Evolutionary conservation across 2,888 invertebrate species (phyloP).

Genomic region (Thereva nobilitata): DNA sequence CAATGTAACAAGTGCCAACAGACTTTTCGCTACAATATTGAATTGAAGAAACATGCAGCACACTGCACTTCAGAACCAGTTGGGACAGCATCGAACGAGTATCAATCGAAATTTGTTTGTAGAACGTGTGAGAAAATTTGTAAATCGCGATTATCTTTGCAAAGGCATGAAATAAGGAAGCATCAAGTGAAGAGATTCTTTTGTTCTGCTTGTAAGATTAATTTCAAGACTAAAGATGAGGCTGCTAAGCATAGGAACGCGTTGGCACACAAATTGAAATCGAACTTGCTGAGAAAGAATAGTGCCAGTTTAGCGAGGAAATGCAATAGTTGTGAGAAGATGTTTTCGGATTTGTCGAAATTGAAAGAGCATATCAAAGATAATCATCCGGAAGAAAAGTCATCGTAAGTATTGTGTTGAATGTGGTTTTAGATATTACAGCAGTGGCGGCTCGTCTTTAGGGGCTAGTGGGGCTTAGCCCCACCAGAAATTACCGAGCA

Average conservation of each 20-base stretch:
- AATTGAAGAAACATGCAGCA: slow-evolving; percentile 67
- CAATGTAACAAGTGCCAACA: slow-evolving; percentile 70
- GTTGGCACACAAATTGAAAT: slow-evolving; percentile 66
- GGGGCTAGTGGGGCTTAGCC: no score
- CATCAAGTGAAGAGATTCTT: slow-evolving; percentile 67
- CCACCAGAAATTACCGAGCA: no score
- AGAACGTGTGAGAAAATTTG: slow-evolving; percentile 64
- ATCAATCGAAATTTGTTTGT: slow-evolving; percentile 69
- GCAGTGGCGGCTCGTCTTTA: no score
- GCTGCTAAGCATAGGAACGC: slow-evolving; percentile 71
- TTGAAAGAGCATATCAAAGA: slow-evolving; percentile 67
- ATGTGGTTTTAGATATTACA: no score
- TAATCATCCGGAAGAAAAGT: slow-evolving; percentile 66
- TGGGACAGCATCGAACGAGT: slow-evolving; percentile 65
- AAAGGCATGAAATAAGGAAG: slow-evolving; percentile 67
- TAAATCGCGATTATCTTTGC: slow-evolving; percentile 67
- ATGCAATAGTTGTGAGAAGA: slow-evolving; percentile 66
- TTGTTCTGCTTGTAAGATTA: slow-evolving; percentile 70
- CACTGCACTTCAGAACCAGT: slow-evolving; percentile 59
- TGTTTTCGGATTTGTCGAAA: slow-evolving; percentile 61
- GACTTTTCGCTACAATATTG: slow-evolving; percentile 75
- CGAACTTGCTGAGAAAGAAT: slow-evolving; percentile 59
- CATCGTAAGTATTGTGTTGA: slow-evolving; percentile 60
- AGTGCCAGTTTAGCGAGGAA: slow-evolving; percentile 59
- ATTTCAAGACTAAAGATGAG: slow-evolving; percentile 65